Conservation (phyloP, 53 echinoderm and acorn worm species). For the Glandiceps talaboti region DNA sequence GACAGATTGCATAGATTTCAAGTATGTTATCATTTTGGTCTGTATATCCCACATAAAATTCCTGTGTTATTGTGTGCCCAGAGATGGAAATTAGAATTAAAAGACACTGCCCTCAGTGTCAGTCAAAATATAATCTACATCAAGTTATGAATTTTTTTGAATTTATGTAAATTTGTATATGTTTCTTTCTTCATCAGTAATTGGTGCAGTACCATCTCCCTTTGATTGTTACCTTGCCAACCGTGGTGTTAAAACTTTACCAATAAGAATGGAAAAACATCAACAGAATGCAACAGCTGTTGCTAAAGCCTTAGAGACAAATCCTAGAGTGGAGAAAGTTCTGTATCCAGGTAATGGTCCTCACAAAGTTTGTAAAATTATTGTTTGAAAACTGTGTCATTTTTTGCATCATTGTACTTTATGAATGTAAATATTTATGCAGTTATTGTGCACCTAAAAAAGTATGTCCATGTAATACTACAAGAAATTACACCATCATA, state of each 20-base stretch:
- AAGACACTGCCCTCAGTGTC: too few relatives aligned
- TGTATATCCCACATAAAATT: too few relatives aligned
- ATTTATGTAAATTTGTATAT: too few relatives aligned
- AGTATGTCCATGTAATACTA: too few relatives aligned
- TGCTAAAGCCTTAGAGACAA: constrained; percentile 43
- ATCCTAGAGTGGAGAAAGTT: constrained; percentile 51
- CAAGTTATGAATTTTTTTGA: too few relatives aligned
- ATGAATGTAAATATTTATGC: too few relatives aligned
- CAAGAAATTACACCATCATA: not conserved
- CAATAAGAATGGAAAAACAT: constrained; percentile 70
- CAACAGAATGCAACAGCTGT: constrained; percentile 55
- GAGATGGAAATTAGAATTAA: too few relatives aligned
- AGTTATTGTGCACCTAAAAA: too few relatives aligned
- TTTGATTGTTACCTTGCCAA: constrained; percentile 96
- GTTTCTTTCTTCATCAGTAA: constrained; percentile 31
- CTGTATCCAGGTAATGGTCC: constrained; percentile 64
- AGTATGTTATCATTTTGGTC: too few relatives aligned
- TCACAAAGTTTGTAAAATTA: not conserved
- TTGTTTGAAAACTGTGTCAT: not conserved
- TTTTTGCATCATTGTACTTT: not conserved
- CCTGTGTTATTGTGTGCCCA: too few relatives aligned
- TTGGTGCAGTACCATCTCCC: constrained; percentile 70
- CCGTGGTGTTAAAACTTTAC: constrained; percentile 84
- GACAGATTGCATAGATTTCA: too few relatives aligned
- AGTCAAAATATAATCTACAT: too few relatives aligned